Evolutionary conservation across 2,797 vertebrate species (phyloP), one percentile per base, ranked within the genome.

Genomic region (Meda fulgida): DNA sequence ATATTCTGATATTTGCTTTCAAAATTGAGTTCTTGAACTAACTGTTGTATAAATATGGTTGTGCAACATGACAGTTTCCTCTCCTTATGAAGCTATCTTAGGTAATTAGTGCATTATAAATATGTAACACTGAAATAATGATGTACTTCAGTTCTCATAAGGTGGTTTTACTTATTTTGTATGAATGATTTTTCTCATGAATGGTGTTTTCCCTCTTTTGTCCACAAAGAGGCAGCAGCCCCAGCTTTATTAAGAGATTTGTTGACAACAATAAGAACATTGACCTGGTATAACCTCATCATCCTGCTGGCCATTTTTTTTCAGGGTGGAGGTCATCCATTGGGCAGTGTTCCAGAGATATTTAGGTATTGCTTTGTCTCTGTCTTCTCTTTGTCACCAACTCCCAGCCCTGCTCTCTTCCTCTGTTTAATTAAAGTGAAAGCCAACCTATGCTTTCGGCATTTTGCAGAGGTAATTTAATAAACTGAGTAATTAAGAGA

Each of bases 151-250:
- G 58, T 26, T 60, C n/a, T 26, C n/a, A n/a, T 5, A n/a, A n/a
- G 10, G 14, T 29, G 11, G 6, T 60, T 63, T 29, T 63, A 6
- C 26, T 69, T 36, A 7, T 31, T 36, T n/a, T 67, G 16, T 8
- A 34, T 34, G 34, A 21, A 23, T 63, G 7, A 78, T 43, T 78
- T 34, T 40, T 43, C 48, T 69, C 72, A 60, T 36, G 55, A 70
- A 72, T 7, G 67, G 53, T n/a, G 29, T 21, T 6, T 76, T 65
- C 40, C 77, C 65, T 72, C 21, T 69, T 85, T 72, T 66, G 63
- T 53, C 84, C 86, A 87, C 76, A 63, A 66, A 69, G 43, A 31
- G 88, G 75, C 84, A 85, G 60, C 51, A 88, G 14, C 46, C 11
- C 23, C 73, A 38, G n/a, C 40, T 78, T 78, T 65, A 78, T 58